Percentiles rank a stretch among this genome's conserved stretches.
phyloP scores from a whole-genome alignment of 2,113 vertebrate species.

The Apodemus speciosus region DNA sequence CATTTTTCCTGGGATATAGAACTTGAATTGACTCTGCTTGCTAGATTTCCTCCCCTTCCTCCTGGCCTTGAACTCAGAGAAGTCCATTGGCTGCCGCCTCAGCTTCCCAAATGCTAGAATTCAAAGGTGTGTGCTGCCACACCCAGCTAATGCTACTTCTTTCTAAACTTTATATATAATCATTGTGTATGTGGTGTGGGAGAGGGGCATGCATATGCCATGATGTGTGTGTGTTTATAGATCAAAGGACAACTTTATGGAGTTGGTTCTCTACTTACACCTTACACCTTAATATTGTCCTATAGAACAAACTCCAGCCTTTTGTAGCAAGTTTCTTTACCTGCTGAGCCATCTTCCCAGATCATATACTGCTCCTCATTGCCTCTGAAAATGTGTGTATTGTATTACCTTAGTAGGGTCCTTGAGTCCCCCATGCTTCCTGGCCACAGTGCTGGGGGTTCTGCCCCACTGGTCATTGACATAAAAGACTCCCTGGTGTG shows the following conservation, averaged over 20 bases:
- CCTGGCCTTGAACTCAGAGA: not conserved
- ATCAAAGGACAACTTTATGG: not conserved
- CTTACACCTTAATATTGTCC: not conserved
- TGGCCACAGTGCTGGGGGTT: not conserved
- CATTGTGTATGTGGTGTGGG: not conserved
- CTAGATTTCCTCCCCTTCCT: not conserved
- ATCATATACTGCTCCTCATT: not conserved
- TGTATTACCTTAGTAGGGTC: too few relatives aligned
- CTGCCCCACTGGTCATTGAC: not conserved
- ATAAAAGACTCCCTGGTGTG: not conserved
- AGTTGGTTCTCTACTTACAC: not conserved
- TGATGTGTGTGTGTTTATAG: not conserved
- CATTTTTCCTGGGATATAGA: not conserved
- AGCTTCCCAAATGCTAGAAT: not conserved
- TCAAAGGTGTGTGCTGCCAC: not conserved
- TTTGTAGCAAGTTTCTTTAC: not conserved
- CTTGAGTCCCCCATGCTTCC: not conserved
- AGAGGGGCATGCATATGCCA: not conserved
- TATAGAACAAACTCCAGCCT: not conserved
- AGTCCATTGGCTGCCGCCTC: not conserved
- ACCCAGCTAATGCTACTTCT: not conserved
- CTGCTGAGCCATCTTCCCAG: not conserved
- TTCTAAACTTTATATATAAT: not conserved
- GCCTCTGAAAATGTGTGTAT: not conserved
- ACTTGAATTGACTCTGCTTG: too few relatives aligned